Percentiles rank a stretch among this genome's conserved stretches.
These are phyloP conservation scores for Lacanobia oleracea DNA, from an alignment of 2,888 invertebrate species.

Conservation along the genomic window DNA sequence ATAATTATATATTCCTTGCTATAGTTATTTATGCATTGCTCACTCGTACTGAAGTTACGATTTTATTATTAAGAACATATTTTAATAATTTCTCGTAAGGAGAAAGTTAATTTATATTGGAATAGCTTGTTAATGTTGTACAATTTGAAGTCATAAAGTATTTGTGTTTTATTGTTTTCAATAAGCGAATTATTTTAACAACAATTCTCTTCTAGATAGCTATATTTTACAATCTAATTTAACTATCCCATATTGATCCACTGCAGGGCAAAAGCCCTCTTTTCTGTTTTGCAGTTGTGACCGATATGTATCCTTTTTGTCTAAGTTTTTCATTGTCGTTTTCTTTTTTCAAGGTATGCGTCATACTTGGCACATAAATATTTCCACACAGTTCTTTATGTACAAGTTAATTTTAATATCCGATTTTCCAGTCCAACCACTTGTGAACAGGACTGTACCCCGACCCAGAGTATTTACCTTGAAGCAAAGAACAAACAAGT, in stretches of 20 bases:
- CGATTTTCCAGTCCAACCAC: not conserved
- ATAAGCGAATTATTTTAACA: not conserved
- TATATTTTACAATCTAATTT: not conserved
- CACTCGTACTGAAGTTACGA: conserved; percentile 15
- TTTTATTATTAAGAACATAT: not conserved
- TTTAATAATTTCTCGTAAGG: not conserved
- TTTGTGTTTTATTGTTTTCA: not conserved
- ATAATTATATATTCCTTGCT: conserved; percentile 13
- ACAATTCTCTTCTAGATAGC: not conserved
- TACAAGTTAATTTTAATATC: not conserved
- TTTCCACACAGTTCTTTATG: not conserved
- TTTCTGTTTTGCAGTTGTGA: not conserved
- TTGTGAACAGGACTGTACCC: conserved; percentile 35
- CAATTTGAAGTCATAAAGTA: not conserved
- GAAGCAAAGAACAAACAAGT: conserved; percentile 49
- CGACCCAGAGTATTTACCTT: conserved; percentile 51
- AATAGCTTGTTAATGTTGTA: conserved; percentile 5
- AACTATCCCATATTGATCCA: not conserved
- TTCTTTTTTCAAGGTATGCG: not conserved
- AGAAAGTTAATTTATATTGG: conserved; percentile 5
- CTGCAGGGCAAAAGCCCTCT: not conserved
- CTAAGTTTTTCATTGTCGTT: not conserved
- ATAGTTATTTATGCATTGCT: conserved; percentile 17
- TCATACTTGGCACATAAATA: not conserved
- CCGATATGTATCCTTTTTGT: not conserved